Evolutionary conservation across 1,140 invertebrate genomes (phyloP), one percentile per base, ranked within the genome.

Genomic region (Heliconius nattereri): DNA sequence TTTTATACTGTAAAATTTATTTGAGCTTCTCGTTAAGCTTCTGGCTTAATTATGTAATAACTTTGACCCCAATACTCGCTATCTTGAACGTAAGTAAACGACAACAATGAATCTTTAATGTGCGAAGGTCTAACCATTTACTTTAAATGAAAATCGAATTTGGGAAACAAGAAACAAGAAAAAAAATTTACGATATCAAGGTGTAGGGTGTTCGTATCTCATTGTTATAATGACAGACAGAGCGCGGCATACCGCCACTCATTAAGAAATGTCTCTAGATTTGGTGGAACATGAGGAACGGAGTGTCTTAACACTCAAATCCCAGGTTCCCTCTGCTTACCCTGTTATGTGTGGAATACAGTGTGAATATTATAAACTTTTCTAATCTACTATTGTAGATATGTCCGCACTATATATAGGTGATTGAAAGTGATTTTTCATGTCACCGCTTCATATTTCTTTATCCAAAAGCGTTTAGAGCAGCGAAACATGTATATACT

Each of bases 31-130:
- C 9, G 23, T 66, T 66, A 66, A 29, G 60, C n/a, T 66, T 66
- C 23, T 2, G 60, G 13, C 26, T 66, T 66, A 66, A 66, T 66
- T 66, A 66, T 26, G n/a, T 66, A 29, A 66, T 66, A 26, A 26
- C 2, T 66, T 66, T 66, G 60, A 29, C 60, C 60, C 23, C 11
- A 26, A 66, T 66, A 3, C 57, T 9, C 13, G 60, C 23, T 66
- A 66, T 66, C 60, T 66, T 26, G 3, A 26, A 29, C n/a, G 60
- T 66, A 66, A 66, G 60, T 66, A 66, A 66, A 66, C 60, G 60
- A 66, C 60, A 66, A 66, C 11, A 26, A 66, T 66, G n/a, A 66
- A 66, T 66, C 23, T 26, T 66, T 29, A 66, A 66, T 66, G 23
- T n/a, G 11, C 5, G 8, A 66, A 66, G 26, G 60, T 66, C 60